Evolutionary conservation across 30 jellyfish, hydroid and myxozoan species (phyloP), one percentile per base, ranked within the genome.

Genomic region (Chironex yamaguchii): DNA sequence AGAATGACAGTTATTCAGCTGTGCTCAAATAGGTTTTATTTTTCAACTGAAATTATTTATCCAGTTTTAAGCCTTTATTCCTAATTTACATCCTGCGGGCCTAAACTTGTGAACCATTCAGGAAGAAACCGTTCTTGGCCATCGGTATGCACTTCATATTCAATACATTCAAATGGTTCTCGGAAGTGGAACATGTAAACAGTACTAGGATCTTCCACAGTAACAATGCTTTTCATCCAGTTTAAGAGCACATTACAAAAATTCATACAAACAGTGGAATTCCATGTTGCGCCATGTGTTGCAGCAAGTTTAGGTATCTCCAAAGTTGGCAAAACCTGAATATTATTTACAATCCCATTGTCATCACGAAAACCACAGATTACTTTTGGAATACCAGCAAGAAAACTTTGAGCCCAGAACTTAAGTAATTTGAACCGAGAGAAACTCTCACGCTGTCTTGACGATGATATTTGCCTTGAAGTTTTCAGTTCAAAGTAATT

Each of bases 331-430:
- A 21, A 93, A 23, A 85, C 63, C 49, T 81, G 36, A 21, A 93
- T 3, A 49, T 81, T 36, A 30, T 62, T 67, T 0, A 93, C 98
- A 36, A 93, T 77, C 1, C 98, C 98, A 74, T 88, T 75, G 42
- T 93, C 98, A 50, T 93, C 91, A 23, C 98, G 82, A 85, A 93
- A 29, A 0, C 98, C 98, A 75, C 96, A 93, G 17, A 93, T 72
- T n/a, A 93, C 64, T 24, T 42, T 87, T 34, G 98, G 98, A 0
- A 93, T 84, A 14, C 98, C 98, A 33, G 96, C 97, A 34, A 93
- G 80, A 52, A 49, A 93, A 74, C 98, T 93, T 33, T 93, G 98
- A 1, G 98, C 98, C 98, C 98, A 93, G 49, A 76, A 93, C 84
- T 93, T 93, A 28, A 71, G 36, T 29, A 93, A 79, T 71, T 93